A percentile compares a stretch with the other conserved stretches of the same genome.
Evolutionary conservation across 2,888 invertebrate genomes (phyloP).

Genomic region (Leptinotarsa haldemani): DNA sequence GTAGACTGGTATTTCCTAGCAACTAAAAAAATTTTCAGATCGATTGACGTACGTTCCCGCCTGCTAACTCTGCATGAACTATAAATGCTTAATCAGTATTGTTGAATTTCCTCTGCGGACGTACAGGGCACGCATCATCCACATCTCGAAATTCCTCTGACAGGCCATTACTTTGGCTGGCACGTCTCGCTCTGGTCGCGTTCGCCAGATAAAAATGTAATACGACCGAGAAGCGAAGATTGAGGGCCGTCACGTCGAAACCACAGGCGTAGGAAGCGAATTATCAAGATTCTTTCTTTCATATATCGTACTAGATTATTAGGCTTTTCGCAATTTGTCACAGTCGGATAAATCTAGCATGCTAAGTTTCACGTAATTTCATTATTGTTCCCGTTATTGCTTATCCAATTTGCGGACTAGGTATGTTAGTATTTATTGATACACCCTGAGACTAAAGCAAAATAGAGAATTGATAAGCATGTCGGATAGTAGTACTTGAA

Average conservation of each 20-base stretch:
- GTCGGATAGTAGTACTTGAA: too few species aligned
- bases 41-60: not conserved
- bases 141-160: constrained; percentile 28
- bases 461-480: too few species aligned
- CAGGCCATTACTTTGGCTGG: constrained; percentile 58
- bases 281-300: constrained; percentile 13
- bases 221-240: constrained; percentile 57
- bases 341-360: too few species aligned
- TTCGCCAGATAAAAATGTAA: constrained; percentile 62
- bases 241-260: constrained; percentile 55
- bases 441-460: too few species aligned
- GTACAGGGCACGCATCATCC: constrained; percentile 11
- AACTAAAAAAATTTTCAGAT: not conserved
- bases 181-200: constrained; percentile 59
- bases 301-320: constrained; percentile 5
- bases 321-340: not conserved
- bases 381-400: too few species aligned
- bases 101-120: not conserved
- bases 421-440: too few species aligned
- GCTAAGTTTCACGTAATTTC: too few species aligned
- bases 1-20: not conserved
- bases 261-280: constrained; percentile 48
- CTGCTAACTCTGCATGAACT: not conserved
- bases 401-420: too few species aligned
- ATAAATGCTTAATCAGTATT: not conserved